Evolutionary conservation across 2,797 vertebrate species (phyloP).

Genomic region (Gadopsis bispinosus): DNA sequence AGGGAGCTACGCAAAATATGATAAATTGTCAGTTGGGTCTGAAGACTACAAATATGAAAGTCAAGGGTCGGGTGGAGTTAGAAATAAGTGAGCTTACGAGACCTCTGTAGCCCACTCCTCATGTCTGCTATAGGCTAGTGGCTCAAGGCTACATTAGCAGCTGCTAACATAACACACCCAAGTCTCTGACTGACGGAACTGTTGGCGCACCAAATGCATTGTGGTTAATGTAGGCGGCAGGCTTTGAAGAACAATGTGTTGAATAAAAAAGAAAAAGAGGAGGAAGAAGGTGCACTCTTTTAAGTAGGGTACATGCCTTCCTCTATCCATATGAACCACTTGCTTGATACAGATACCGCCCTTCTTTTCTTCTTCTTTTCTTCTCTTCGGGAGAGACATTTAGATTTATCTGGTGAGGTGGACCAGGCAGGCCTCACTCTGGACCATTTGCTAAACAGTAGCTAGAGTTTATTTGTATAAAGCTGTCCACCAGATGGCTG

Average conservation of each 20-base stretch:
- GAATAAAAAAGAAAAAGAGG: not conserved
- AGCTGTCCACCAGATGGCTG: slow-evolving; percentile 55
- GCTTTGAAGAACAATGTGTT: not conserved
- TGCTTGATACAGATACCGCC: not conserved
- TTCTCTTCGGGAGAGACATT: not conserved
- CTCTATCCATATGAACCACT: not conserved
- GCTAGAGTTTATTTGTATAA: slow-evolving; percentile 44
- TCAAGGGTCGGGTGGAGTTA: not conserved
- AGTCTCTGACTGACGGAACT: not conserved
- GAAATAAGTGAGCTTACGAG: not conserved
- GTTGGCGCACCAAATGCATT: not conserved
- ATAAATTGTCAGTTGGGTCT: not conserved
- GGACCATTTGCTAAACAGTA: slow-evolving; percentile 29
- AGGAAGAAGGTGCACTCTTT: not conserved
- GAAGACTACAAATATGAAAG: not conserved
- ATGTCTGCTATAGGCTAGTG: not conserved
- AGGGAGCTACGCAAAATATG: not conserved
- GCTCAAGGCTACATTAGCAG: not conserved
- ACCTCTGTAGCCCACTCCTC: not conserved
- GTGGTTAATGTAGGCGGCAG: too few species aligned
- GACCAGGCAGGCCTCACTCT: not conserved
- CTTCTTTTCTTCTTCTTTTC: not conserved
- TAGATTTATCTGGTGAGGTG: slow-evolving; percentile 2
- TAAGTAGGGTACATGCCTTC: not conserved
- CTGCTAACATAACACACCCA: not conserved